Evolutionary conservation across 2,888 invertebrate species (phyloP).

Genomic region (Pediacus dermestoides): DNA sequence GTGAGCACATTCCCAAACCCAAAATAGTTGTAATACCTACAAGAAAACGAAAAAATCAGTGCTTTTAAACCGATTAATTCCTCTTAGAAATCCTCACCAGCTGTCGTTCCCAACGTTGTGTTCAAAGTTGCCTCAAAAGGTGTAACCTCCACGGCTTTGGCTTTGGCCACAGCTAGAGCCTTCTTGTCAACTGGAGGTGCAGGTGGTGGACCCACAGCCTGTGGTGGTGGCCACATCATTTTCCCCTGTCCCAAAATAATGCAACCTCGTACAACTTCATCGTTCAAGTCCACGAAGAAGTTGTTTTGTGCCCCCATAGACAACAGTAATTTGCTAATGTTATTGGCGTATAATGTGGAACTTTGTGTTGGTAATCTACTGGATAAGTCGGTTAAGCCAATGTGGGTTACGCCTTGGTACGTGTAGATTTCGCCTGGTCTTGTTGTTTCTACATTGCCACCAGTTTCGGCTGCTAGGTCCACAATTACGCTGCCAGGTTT

Average conservation of each 20-base stretch:
- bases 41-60: constrained; percentile 26
- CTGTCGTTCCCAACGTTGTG: constrained; percentile 64
- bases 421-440: constrained; percentile 70
- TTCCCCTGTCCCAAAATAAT: constrained; percentile 73
- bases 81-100: constrained; percentile 52
- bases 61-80: constrained; percentile 13
- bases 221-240: constrained; percentile 77
- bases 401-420: constrained; percentile 77
- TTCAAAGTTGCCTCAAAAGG: constrained; percentile 70
- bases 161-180: constrained; percentile 32
- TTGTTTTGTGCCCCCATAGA: constrained; percentile 76
- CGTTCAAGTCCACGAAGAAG: constrained; percentile 74
- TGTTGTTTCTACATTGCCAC: constrained; percentile 82
- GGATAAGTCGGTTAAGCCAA: constrained; percentile 82
- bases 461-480: constrained; percentile 84
- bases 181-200: constrained; percentile 49
- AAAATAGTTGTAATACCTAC: constrained; percentile 67
- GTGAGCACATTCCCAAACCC: constrained; percentile 70
- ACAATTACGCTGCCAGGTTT: constrained; percentile 87
- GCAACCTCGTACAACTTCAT: constrained; percentile 83
- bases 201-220: constrained; percentile 54
- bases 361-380: constrained; percentile 82
- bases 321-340: constrained; percentile 80
- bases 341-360: constrained; percentile 85
- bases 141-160: constrained; percentile 31